Base-by-base conservation (phyloP, 2,113 vertebrate genomes). In the Diglossa brunneiventris region DNA sequence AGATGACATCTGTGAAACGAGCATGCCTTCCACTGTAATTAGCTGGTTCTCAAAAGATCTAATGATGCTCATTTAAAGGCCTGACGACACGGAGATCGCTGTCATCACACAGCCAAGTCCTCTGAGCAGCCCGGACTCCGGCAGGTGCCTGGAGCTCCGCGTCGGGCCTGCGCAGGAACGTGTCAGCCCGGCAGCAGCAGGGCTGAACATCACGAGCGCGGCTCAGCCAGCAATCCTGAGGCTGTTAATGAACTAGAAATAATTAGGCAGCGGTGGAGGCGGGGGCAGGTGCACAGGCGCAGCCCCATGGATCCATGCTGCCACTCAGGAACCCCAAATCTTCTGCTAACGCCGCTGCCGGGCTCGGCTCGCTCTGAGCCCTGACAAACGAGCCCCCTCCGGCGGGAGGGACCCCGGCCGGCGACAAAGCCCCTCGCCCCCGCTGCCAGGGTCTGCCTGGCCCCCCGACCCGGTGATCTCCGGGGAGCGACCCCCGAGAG, bases 281-380 rank as follows among this genome's bases (percentile, higher is more conserved):
- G 7, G 42, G 30, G 28, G 47, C 50, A 35, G 81, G 61, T 13
- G 41, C 13, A 9, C 18, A n/a, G 3, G 49, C 33, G 8, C 35
- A 42, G 73, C 53, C 22, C n/a, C 52, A 1, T 4, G 1, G 0
- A 15, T 3, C n/a, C 3, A 26, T 18, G 27, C 47, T 31, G 37
- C 37, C 76, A n/a, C 6, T 15, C 4, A 5, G 46, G 35, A 61
- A 10, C 27, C 30, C 50, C 8, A 9, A 10, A 15, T 1, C 85
- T 13, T 14, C 33, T 4, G 33, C 6, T 28, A 11, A 10, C 0
- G 68, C 46, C 15, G 20, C 4, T 8, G 35, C 13, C 10, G 5
- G 23, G 44, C 53, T 20, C 1, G 14, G 23, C 28, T 61, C 2
- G 5, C n/a, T 47, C 61, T 23, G 14, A 31, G 16, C 17, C 1